These are phyloP conservation scores for Megaustenia siamemsis DNA, from an alignment of 2,888 invertebrate genomes.

Conservation along the genomic window DNA sequence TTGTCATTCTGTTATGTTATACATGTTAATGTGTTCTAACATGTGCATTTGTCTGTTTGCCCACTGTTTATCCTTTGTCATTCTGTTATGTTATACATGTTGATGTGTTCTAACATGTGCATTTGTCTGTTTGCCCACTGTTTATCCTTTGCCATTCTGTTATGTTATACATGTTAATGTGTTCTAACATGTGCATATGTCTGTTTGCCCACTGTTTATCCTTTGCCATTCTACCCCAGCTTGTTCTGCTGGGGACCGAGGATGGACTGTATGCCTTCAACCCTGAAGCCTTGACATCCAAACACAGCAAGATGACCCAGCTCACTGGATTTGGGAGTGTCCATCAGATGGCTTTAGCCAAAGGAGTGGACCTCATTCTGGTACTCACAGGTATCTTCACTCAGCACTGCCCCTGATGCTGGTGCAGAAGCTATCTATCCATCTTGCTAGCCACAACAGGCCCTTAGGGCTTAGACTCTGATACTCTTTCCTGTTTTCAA, in stretches of 20 bases:
- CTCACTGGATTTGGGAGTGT: conserved; percentile 84
- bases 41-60: too few relatives aligned
- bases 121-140: too few relatives aligned
- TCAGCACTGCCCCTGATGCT: too few relatives aligned
- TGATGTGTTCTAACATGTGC: too few relatives aligned
- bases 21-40: too few relatives aligned
- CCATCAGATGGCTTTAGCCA: conserved; percentile 84
- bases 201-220: too few relatives aligned
- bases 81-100: not conserved
- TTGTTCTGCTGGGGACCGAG: conserved; percentile 84
- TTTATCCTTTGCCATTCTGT: not conserved
- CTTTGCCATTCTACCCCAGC: conserved; percentile 62
- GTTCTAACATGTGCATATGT: too few relatives aligned
- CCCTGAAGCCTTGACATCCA: conserved; percentile 70
- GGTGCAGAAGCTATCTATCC: too few relatives aligned
- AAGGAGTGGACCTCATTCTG: conserved; percentile 82
- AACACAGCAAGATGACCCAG: conserved; percentile 72
- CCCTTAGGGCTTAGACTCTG: too few relatives aligned
- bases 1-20: too few relatives aligned
- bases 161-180: not conserved
- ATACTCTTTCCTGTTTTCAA: too few relatives aligned
- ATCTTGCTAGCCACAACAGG: too few relatives aligned
- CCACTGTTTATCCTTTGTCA: not conserved
- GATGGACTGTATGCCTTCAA: conserved; percentile 83
- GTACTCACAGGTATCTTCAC: conserved; percentile 55